phyloP scores from a whole-genome alignment of 2,888 invertebrate species.

The Pinctada fucata region DNA sequence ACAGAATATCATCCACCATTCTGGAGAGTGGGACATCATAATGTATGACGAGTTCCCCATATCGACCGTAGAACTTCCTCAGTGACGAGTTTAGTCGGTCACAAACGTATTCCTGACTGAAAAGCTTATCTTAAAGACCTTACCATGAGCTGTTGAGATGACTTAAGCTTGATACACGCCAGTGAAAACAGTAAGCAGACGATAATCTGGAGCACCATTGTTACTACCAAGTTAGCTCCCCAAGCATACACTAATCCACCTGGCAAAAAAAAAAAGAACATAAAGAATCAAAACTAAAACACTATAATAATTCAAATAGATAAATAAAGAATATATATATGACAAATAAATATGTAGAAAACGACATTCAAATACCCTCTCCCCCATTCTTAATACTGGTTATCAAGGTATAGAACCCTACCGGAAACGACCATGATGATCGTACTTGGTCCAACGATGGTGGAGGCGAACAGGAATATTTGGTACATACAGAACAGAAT shows the following conservation, averaged over 20 bases:
- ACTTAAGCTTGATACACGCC: slow-evolving; percentile 58
- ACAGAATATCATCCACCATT: too few species aligned
- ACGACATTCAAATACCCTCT: too few species aligned
- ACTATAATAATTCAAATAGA: too few species aligned
- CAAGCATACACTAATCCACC: slow-evolving; percentile 69
- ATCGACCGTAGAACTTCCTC: too few species aligned
- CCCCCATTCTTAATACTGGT: too few species aligned
- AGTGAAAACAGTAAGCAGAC: slow-evolving; percentile 49
- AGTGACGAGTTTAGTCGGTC: not conserved
- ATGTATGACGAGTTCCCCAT: too few species aligned
- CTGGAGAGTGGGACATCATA: too few species aligned
- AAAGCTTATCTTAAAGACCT: slow-evolving; percentile 15
- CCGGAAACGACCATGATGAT: slow-evolving; percentile 66
- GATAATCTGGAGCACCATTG: slow-evolving; percentile 58
- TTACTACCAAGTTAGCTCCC: slow-evolving; percentile 47
- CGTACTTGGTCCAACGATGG: slow-evolving; percentile 66
- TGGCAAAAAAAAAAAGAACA: slow-evolving; percentile 33
- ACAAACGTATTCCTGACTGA: not conserved
- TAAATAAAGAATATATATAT: too few species aligned
- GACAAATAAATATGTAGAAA: too few species aligned
- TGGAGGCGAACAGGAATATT: slow-evolving; percentile 65
- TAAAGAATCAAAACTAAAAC: too few species aligned
- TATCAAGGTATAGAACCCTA: slow-evolving; percentile 17
- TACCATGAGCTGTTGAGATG: slow-evolving; percentile 63
- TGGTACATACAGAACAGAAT: slow-evolving; percentile 71